Percentiles rank a stretch among this genome's conserved stretches.
These are phyloP conservation scores for Diorhabda sublineata DNA, from an alignment of 1,140 invertebrate species.

Conservation along the genomic window DNA sequence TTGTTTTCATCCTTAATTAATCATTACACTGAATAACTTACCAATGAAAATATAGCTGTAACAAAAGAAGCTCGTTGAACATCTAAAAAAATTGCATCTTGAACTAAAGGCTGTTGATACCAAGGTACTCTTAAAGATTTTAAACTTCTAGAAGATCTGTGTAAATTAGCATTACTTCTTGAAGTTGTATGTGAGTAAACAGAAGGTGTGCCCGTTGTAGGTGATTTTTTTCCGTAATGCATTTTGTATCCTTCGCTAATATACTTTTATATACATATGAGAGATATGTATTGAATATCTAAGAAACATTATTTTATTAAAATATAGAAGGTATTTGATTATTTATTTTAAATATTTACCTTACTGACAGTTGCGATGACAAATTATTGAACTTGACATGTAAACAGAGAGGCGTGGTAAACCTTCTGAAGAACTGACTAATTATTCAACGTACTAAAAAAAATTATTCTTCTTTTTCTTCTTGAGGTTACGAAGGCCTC, in stretches of 20 bases:
- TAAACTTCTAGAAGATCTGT: constrained; percentile 69
- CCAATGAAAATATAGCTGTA: constrained; percentile 68
- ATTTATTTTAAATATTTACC: neutral
- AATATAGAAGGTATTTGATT: no score
- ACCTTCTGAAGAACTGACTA: no score
- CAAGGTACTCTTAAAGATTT: constrained; percentile 73
- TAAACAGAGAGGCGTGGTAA: constrained; percentile 20
- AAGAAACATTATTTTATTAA: no score
- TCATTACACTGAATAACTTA: constrained; percentile 47
- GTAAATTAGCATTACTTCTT: constrained; percentile 71
- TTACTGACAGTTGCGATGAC: neutral
- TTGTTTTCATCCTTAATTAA: no score
- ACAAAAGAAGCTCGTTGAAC: constrained; percentile 74
- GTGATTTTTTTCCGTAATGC: constrained; percentile 18
- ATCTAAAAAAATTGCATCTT: constrained; percentile 71
- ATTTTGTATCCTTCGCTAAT: neutral
- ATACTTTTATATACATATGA: no score
- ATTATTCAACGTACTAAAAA: no score
- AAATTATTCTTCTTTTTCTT: no score
- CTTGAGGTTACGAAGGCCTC: no score
- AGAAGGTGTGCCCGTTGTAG: constrained; percentile 71
- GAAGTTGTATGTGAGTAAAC: constrained; percentile 79
- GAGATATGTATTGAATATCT: no score
- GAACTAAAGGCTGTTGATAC: constrained; percentile 76
- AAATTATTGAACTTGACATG: constrained; percentile 4